Evolutionary conservation across 64 coral and sea anemone genomes (phyloP).

Genomic region (Trachythela sp.): DNA sequence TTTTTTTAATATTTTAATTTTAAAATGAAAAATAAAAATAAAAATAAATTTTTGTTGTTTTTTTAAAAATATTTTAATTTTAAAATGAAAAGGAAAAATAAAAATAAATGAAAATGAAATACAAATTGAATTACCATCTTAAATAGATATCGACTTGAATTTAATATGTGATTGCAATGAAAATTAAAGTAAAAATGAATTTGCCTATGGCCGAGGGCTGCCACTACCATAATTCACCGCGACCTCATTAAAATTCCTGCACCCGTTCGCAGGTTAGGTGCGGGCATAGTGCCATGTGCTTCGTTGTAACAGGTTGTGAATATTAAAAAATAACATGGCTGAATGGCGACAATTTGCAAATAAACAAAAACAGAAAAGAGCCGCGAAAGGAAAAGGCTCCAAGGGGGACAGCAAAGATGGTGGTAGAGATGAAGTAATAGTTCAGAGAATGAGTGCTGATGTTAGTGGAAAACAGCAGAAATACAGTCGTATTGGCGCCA

Average conservation of each 20-base stretch:
- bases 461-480: conserved; percentile 51
- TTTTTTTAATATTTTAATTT: neutral
- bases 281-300: neutral
- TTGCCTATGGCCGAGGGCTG: conserved; percentile 34
- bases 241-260: neutral
- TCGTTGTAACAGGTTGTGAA: neutral
- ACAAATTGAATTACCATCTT: no score
- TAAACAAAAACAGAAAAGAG: conserved; percentile 31
- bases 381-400: neutral
- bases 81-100: neutral
- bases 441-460: conserved; percentile 35
- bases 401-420: neutral
- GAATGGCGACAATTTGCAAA: conserved; percentile 35
- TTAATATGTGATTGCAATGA: neutral
- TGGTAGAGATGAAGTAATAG: conserved; percentile 23
- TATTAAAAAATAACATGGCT: conserved; percentile 20
- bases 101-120: neutral
- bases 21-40: neutral
- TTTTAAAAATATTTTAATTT: neutral
- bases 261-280: no score
- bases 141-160: neutral
- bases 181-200: conserved; percentile 24
- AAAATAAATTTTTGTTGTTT: neutral
- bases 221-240: conserved; percentile 47
- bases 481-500: conserved; percentile 36